Percentiles rank a stretch among this genome's conserved stretches.
Conservation (phyloP, 1,140 invertebrate genomes). For the Parapsyche elsis region DNA sequence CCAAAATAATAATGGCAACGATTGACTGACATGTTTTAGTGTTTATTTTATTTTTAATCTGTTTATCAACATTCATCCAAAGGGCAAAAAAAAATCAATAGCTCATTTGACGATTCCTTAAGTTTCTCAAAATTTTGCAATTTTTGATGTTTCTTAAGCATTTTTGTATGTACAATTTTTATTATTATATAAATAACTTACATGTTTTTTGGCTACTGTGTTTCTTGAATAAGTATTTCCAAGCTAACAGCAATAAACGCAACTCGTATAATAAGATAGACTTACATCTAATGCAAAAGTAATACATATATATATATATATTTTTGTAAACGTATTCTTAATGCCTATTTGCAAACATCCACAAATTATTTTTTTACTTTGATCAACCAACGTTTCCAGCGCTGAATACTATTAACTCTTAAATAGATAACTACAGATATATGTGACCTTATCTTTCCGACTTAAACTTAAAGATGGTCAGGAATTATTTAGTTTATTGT, state of each 20-base stretch:
- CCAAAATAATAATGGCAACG: constrained; percentile 51
- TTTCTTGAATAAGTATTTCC: not conserved
- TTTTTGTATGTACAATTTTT: constrained; percentile 6
- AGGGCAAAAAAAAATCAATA: not conserved
- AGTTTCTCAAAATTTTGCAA: not conserved
- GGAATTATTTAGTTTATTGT: too few relatives aligned
- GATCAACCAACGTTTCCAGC: not conserved
- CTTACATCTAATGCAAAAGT: constrained; percentile 10
- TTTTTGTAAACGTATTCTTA: not conserved
- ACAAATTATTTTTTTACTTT: constrained; percentile 15
- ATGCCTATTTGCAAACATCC: not conserved
- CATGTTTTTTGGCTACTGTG: not conserved
- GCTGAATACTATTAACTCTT: not conserved
- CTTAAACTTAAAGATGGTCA: too few relatives aligned
- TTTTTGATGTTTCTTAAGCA: constrained; percentile 5
- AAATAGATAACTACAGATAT: too few relatives aligned
- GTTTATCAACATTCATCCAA: not conserved
- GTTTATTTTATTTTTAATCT: constrained; percentile 18
- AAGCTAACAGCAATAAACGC: constrained; percentile 22
- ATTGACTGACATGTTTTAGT: constrained; percentile 33
- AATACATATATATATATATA: constrained; percentile 14
- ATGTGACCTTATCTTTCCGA: too few relatives aligned
- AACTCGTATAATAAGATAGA: constrained; percentile 13
- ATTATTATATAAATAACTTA: not conserved
- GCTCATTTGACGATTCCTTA: not conserved